Evolutionary conservation across 2,113 vertebrate species (phyloP).

Genomic region (Crotophaga sulcirostris): DNA sequence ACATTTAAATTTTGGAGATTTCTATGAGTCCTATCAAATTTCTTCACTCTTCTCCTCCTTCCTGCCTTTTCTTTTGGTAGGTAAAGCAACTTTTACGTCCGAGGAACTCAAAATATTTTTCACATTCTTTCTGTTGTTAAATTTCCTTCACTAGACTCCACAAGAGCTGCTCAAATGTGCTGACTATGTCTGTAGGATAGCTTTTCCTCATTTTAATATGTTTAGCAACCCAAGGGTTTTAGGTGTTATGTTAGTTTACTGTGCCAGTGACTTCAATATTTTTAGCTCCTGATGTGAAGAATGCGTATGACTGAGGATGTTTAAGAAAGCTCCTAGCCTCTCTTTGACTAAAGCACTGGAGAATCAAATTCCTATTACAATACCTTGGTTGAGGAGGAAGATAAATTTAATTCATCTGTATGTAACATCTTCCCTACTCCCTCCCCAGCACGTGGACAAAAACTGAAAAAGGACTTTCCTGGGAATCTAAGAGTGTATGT

Average conservation of each 20-base stretch:
- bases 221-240: slow-evolving; percentile 7
- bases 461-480: background rate
- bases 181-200: background rate
- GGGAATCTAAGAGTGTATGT: background rate
- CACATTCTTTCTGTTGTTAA: background rate
- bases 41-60: background rate
- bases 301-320: background rate
- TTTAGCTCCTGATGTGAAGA: background rate
- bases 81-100: background rate
- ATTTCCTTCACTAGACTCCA: background rate
- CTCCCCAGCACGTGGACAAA: background rate
- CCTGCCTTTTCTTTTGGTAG: background rate
- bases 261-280: background rate
- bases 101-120: background rate
- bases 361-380: background rate
- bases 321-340: background rate
- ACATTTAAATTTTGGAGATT: background rate
- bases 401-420: background rate
- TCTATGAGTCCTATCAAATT: background rate
- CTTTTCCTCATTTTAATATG: background rate
- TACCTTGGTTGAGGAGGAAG: background rate
- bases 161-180: background rate
- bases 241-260: background rate
- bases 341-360: background rate
- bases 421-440: background rate